Evolutionary conservation across 2,888 invertebrate species (phyloP), one percentile per base, ranked within the genome.

Genomic region (Folsomia manolachei): DNA sequence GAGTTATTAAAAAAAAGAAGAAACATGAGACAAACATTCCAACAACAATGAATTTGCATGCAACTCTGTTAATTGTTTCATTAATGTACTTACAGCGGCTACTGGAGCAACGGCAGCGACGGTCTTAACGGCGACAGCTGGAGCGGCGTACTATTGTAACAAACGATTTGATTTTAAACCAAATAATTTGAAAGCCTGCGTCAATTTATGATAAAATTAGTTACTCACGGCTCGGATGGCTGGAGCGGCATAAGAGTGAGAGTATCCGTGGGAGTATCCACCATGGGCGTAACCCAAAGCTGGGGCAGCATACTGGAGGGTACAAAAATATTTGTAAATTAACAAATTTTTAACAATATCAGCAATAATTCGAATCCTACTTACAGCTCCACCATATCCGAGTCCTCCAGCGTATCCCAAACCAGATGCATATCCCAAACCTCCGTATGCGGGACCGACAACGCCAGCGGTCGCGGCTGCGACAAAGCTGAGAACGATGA

Each of bases 381-480:
- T 63, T 63, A 52, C 52, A 25, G 27, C 23, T 51, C 53, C 39
- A 53, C 51, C 51, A 27, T 67, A 67, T 9, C 67, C 67, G 25
- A 21, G 21, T 7, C n/a, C 21, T 53, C 64, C 65, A 27, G 71
- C 60, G 70, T 70, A 70, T 11, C 63, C 70, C 23, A n/a, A n/a
- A n/a, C n/a, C n/a, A n/a, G n/a, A n/a, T n/a, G n/a, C n/a, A 70
- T 25, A 27, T n/a, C 26, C n/a, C n/a, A n/a, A n/a, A n/a, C n/a
- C n/a, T n/a, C n/a, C n/a, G n/a, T n/a, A n/a, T n/a, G n/a, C n/a
- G n/a, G n/a, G n/a, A n/a, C n/a, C 71, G 61, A 60, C 53, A 61
- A 60, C 71, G 18, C 21, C 9, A 60, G 65, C 71, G 11, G 60
- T 65, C 53, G 25, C 65, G 61, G 65, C 64, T 11, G 65, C 53